Evolutionary conservation across 2,888 invertebrate genomes (phyloP).

Genomic region (Eulithis testata): DNA sequence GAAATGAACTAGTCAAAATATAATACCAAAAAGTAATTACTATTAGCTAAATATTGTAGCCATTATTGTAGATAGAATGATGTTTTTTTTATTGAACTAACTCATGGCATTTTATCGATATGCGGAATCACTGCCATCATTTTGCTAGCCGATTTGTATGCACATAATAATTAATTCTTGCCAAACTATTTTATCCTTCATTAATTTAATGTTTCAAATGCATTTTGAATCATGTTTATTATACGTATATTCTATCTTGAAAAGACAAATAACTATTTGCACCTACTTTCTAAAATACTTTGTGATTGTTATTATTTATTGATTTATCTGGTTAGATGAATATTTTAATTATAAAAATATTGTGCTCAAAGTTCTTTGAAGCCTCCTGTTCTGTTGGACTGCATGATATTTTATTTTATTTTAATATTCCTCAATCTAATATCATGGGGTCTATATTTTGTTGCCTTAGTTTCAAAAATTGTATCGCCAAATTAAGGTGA

Average conservation of each 20-base stretch:
- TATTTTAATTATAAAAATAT: constrained; percentile 10
- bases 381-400: not conserved
- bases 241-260: constrained; percentile 2
- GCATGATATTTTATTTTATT: constrained; percentile 1
- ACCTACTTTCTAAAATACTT: constrained; percentile 5
- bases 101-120: constrained; percentile 33
- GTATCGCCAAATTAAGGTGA: constrained; percentile 64
- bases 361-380: too few relatives aligned
- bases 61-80: constrained; percentile 42
- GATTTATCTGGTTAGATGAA: constrained; percentile 3
- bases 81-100: constrained; percentile 18
- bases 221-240: constrained; percentile 28
- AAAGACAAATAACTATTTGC: constrained; percentile 19
- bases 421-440: constrained; percentile 14
- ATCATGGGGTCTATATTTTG: constrained; percentile 16
- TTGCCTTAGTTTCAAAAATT: constrained; percentile 30
- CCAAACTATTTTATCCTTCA: constrained; percentile 18
- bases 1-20: constrained; percentile 62
- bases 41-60: constrained; percentile 47
- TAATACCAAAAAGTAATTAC: constrained; percentile 62
- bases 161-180: constrained; percentile 11
- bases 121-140: constrained; percentile 36
- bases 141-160: not conserved
- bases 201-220: constrained; percentile 21
- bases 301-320: constrained; percentile 4